A percentile compares a stretch with the other conserved stretches of the same genome.
Conservation (phyloP, 2,113 vertebrate species). For the Haemorhous mexicanus region DNA sequence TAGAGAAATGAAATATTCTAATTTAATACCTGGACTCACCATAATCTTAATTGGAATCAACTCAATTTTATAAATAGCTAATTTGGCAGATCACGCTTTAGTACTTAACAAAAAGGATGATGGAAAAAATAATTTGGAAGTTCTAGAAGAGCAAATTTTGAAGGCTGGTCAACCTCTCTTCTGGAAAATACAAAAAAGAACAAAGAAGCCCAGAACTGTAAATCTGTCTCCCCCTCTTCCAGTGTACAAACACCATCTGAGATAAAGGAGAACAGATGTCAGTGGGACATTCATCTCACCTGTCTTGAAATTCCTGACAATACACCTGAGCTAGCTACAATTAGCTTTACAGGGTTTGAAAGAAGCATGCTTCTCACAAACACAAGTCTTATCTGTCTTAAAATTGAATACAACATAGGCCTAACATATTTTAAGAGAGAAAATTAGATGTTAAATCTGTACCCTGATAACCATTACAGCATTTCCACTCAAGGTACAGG, state of each 20-base stretch:
- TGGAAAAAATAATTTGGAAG: neutral
- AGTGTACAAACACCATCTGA: neutral
- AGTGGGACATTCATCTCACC: neutral
- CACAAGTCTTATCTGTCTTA: neutral
- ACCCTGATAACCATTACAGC: neutral
- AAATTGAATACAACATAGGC: neutral
- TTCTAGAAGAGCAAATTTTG: neutral
- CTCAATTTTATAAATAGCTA: neutral
- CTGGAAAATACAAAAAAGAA: neutral
- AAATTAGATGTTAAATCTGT: neutral
- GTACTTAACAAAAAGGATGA: neutral
- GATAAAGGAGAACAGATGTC: neutral
- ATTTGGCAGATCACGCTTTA: neutral
- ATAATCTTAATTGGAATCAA: neutral
- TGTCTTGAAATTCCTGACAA: neutral
- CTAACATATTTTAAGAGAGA: neutral
- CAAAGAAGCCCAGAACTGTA: neutral
- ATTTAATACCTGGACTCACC: neutral
- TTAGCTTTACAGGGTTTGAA: neutral
- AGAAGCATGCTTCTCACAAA: neutral
- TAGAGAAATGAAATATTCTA: neutral
- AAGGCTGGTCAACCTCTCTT: neutral
- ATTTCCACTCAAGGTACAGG: neutral
- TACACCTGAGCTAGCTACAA: neutral
- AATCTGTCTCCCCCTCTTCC: neutral